These are phyloP conservation scores for Vulpes ferrilata DNA, from an alignment of 2,113 vertebrate species.

Conservation along the genomic window DNA sequence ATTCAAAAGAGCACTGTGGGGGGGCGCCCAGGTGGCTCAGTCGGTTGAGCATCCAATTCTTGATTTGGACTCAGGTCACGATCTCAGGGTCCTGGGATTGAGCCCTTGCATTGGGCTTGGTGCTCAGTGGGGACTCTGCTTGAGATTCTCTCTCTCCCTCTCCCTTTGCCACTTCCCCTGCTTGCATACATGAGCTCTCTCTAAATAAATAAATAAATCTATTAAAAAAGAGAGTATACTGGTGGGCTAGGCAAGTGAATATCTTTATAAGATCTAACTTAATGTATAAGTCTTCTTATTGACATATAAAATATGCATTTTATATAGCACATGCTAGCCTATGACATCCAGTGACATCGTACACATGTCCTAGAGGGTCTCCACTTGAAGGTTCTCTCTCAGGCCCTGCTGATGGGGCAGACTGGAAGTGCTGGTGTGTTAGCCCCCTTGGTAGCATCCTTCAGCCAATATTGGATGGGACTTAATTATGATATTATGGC, in stretches of 20 bases:
- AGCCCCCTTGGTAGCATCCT: background rate
- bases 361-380: background rate
- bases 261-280: constrained; percentile 20
- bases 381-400: background rate
- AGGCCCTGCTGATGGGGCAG: background rate
- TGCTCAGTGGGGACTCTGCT: background rate
- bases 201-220: background rate
- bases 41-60: background rate
- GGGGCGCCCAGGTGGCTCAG: background rate
- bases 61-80: background rate
- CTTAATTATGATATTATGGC: background rate
- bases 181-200: background rate
- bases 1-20: constrained; percentile 5
- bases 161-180: background rate
- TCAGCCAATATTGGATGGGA: background rate
- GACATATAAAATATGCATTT: constrained; percentile 14
- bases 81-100: background rate
- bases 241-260: background rate
- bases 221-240: constrained; percentile 15
- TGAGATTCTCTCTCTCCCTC: background rate
- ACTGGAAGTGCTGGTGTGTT: background rate
- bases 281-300: constrained; percentile 22
- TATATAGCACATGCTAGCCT: background rate
- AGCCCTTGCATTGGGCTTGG: background rate
- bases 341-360: background rate